These are phyloP conservation scores for Entomobrya proxima DNA, from an alignment of 2,888 invertebrate genomes.

Conservation along the genomic window DNA sequence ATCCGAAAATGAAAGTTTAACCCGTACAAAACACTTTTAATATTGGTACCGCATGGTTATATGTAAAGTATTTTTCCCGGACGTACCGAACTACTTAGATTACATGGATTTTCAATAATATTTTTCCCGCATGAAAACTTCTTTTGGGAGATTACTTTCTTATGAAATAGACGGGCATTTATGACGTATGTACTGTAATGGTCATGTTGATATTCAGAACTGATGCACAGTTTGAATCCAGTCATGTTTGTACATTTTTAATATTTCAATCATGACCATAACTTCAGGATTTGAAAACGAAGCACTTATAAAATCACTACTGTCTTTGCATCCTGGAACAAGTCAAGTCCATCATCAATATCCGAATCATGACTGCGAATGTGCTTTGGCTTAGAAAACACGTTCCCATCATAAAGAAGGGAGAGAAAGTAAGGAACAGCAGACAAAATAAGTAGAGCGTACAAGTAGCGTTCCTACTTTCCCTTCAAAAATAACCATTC, in stretches of 20 bases:
- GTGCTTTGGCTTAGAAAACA: conserved; percentile 9
- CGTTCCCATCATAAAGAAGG: background rate
- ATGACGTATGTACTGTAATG: background rate
- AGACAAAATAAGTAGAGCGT: background rate
- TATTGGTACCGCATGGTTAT: no score
- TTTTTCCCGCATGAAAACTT: background rate
- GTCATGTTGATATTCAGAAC: background rate
- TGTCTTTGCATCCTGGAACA: conserved; percentile 1
- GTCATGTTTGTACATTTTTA: background rate
- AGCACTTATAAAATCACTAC: background rate
- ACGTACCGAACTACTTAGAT: background rate
- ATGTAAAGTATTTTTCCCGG: background rate
- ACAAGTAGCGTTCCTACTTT: background rate
- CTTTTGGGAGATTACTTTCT: background rate
- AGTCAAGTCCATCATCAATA: conserved; percentile 24
- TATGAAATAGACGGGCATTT: background rate
- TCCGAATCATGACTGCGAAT: background rate
- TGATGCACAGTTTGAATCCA: background rate
- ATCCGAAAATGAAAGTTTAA: background rate
- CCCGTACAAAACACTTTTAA: no score
- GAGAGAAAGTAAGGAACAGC: background rate
- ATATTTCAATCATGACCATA: background rate
- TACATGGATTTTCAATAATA: background rate
- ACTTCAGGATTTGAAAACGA: background rate
- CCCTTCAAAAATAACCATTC: background rate